Conservation (phyloP, 2,797 vertebrate genomes). For the Pipistrellus nathusii region DNA sequence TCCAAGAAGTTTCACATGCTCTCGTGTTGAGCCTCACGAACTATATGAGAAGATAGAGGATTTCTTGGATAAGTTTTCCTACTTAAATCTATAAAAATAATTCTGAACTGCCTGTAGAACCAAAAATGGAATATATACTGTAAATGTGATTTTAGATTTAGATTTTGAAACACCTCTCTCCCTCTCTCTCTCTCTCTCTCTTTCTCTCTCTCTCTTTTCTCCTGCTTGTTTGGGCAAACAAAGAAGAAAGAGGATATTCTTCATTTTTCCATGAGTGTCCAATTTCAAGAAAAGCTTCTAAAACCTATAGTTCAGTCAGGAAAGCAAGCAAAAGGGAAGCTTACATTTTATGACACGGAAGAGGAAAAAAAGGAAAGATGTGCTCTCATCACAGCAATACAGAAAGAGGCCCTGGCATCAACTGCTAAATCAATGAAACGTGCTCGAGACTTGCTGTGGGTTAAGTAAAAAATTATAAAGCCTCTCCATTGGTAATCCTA, state of each 20-base stretch:
- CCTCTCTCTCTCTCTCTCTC: no score
- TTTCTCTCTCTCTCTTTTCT: neutral
- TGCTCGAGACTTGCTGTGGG: neutral
- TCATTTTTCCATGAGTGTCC: neutral
- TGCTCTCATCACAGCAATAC: neutral
- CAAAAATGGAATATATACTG: neutral
- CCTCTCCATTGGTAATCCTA: neutral
- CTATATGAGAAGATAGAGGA: neutral
- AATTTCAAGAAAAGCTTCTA: slow-evolving; percentile 27
- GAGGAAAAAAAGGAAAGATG: neutral
- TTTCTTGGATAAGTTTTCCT: neutral
- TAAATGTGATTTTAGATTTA: neutral
- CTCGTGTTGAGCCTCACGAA: neutral
- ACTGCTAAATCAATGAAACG: neutral
- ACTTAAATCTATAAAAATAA: neutral
- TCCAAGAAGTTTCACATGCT: neutral
- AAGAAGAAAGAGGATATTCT: neutral
- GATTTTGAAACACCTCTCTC: neutral
- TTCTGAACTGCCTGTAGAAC: neutral
- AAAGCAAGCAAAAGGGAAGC: neutral
- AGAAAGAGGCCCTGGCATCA: neutral
- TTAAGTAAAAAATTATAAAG: neutral
- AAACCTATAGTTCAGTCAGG: neutral
- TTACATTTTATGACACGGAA: neutral
- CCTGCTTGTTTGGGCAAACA: neutral